phyloP scores from a whole-genome alignment of 2,113 vertebrate species.

The Lasiurus borealis region DNA sequence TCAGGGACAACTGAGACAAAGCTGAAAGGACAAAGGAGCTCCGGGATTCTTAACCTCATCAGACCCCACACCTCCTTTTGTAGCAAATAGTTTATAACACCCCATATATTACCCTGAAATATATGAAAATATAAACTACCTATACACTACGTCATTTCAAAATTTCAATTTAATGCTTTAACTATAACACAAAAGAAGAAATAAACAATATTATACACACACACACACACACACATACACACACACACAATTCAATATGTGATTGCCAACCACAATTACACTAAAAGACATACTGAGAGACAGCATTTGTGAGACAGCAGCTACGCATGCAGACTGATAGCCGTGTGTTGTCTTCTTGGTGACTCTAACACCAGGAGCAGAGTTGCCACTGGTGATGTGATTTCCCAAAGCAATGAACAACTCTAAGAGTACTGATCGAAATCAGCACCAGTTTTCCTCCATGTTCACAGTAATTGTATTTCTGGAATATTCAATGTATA shows the following conservation, averaged over 20 bases:
- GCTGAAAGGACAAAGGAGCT: background rate
- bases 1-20: background rate
- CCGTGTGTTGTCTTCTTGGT: background rate
- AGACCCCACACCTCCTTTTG: background rate
- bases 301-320: background rate
- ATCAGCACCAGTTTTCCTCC: background rate
- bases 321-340: background rate
- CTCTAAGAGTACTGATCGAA: background rate
- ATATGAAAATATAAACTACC: background rate
- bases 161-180: background rate
- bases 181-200: background rate
- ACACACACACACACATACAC: background rate
- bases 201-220: background rate
- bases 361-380: background rate
- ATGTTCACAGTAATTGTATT: background rate
- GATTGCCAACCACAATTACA: background rate
- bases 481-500: background rate
- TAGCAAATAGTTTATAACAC: background rate
- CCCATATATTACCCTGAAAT: background rate
- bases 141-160: background rate
- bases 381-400: background rate
- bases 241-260: background rate
- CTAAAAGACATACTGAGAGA: background rate
- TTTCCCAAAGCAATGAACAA: background rate
- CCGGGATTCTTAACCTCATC: background rate